phyloP scores from a whole-genome alignment of 2,797 vertebrate genomes.

The Phataginus tetradactyla region DNA sequence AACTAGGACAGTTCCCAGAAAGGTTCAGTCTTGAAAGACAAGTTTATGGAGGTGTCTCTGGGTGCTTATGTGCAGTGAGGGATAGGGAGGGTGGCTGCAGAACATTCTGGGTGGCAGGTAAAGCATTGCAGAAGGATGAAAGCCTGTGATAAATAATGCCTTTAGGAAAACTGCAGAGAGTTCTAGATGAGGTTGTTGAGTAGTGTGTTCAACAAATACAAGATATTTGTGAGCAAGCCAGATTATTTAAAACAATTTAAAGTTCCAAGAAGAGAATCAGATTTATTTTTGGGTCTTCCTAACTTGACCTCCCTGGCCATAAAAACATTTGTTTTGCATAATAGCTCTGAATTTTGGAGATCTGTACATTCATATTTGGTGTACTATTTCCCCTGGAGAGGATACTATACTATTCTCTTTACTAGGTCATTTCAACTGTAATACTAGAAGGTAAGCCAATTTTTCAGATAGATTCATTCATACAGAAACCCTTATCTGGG shows the following conservation, averaged over 20 bases:
- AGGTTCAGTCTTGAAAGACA: not conserved
- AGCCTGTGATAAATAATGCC: not conserved
- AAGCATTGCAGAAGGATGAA: not conserved
- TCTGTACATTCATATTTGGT: not conserved
- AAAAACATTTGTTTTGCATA: not conserved
- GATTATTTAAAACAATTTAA: conserved; percentile 8
- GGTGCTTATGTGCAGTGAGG: not conserved
- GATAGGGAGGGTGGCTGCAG: not conserved
- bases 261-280: not conserved
- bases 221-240: not conserved
- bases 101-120: not conserved
- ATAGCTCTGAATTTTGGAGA: not conserved
- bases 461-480: conserved; percentile 11
- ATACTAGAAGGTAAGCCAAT: not conserved
- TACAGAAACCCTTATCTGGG: not conserved
- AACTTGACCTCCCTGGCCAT: not conserved
- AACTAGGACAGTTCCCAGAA: not conserved
- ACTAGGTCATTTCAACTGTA: not conserved
- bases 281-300: not conserved
- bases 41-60: not conserved
- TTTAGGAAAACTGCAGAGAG: not conserved
- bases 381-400: not conserved
- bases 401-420: not conserved
- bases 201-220: not conserved
- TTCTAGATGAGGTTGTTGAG: not conserved